Base-by-base conservation (phyloP, 2,113 vertebrate genomes). In the Apteryx mantelli region DNA sequence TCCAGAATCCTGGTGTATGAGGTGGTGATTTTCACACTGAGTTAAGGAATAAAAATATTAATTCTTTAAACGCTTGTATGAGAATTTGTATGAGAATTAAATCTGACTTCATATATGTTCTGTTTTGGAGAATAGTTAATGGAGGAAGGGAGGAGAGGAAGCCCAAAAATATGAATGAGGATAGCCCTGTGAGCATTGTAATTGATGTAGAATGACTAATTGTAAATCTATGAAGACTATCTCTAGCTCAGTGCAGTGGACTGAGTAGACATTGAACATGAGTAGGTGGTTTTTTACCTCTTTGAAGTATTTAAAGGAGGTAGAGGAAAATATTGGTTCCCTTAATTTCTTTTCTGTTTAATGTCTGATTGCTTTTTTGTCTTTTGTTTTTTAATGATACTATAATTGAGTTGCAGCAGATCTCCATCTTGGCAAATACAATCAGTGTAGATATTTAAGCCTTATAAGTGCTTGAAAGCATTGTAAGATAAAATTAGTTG, bases 401-500 rank as follows among this genome's bases (percentile, higher is more conserved):
- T 77, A 3, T 83, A 92, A 94, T 70, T 86, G 46, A 92, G 74
- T 93, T 82, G 71, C 85, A 82, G 60, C 58, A 88, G 70, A 48
- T 60, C 46, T 95, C 40, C 34, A 20, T 95, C 90, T 91, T 96
- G 84, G 92, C 78, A 91, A 91, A 95, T 93, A 68, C 53, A 40
- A 65, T 40, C n/a, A 36, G 7, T 74, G 84, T 78, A 92, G 92
- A 70, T 91, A 84, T 91, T 65, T 60, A 21, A 81, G 77, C 42
- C 53, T 82, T 86, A 18, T n/a, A 70, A 91, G 56, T 77, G 82
- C 58, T 77, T 77, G 74, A 70, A 77, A 91, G 52, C 6, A 14
- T 65, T 79, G 58, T 16, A 36, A 82, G 50, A 52, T 44, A 69
- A 79, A 95, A 91, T 48, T 15, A 52, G 66, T 76, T 89, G 13